These are phyloP conservation scores for Onychomys arenicola DNA, from an alignment of 2,797 vertebrate species.

Conservation along the genomic window DNA sequence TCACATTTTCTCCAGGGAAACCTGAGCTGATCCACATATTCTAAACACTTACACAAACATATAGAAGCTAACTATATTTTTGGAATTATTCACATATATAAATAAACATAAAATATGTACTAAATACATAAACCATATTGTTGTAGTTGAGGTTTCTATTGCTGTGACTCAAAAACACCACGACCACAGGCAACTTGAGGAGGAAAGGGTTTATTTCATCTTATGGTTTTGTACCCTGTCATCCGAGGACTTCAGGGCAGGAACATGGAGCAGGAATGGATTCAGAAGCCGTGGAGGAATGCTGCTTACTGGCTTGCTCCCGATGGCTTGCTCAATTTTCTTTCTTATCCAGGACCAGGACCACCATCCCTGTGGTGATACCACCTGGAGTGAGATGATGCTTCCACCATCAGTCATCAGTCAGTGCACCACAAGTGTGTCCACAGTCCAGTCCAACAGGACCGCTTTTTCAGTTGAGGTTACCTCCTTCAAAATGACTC, in stretches of 20 bases:
- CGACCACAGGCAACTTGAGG: neutral
- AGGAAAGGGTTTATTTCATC: neutral
- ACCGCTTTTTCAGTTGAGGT: neutral
- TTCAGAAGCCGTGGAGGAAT: neutral
- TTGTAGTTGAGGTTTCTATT: neutral
- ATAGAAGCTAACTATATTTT: neutral
- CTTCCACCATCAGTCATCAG: neutral
- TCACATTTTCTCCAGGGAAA: conserved; percentile 64
- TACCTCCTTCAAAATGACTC: neutral
- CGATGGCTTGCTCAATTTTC: neutral
- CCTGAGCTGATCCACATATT: neutral
- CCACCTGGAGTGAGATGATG: neutral
- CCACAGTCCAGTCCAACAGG: neutral
- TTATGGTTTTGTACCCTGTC: neutral
- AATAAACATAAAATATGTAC: neutral
- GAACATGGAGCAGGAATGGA: neutral
- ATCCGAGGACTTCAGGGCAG: neutral
- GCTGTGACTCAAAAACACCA: neutral
- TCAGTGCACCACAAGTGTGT: neutral
- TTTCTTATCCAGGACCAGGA: neutral
- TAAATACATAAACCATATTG: conserved; percentile 15
- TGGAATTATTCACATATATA: conserved; percentile 1
- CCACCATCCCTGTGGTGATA: neutral
- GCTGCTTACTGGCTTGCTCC: neutral
- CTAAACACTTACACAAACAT: neutral